Evolutionary conservation across 1,140 invertebrate species (phyloP), one percentile per base, ranked within the genome.

Genomic region (Megalonaias nervosa): DNA sequence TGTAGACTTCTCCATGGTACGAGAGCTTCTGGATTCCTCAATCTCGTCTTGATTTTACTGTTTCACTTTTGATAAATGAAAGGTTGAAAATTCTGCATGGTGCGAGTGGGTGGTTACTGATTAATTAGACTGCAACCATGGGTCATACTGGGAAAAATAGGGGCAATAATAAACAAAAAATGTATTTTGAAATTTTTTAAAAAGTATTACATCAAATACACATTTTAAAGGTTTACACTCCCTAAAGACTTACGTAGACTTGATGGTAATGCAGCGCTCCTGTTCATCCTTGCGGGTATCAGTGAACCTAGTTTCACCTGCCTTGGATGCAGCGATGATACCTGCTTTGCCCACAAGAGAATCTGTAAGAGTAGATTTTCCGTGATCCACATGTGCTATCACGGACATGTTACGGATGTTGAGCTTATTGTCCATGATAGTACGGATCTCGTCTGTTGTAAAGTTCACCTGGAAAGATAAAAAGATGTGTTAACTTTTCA

Each of bases 371-470:
- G 99, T 99, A 84, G 98, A 99, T 92, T 99, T 99, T 90, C 99
- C 99, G 92, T 99, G 99, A 94, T 99, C 99, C 79, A 99, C 99
- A 92, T 99, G 99, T 86, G 99, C 99, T 92, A 99, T 99, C 92
- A 99, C 99, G 90, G 98, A 99, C 98, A 99, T 99, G 93, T 99
- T 99, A 91, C 99, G 95, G 92, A 99, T 99, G 90, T 99, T 99
- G 92, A 93, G 94, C 93, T 99, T 99, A 91, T 97, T 97, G 95
- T 99, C 98, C 98, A 99, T 99, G 95, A 99, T 97, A 90, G 88
- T 92, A 93, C 98, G 96, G 93, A 99, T 99, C 94, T 99, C 97
- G 93, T 99, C 98, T 93, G 99, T 96, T 72, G 98, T 99, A 92
- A 99, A 99, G 95, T 99, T 99, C 94, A 99, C 98, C 98, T 98